These are phyloP conservation scores for Pangasius larnaudii DNA, from an alignment of 2,797 vertebrate genomes.

Conservation along the genomic window DNA sequence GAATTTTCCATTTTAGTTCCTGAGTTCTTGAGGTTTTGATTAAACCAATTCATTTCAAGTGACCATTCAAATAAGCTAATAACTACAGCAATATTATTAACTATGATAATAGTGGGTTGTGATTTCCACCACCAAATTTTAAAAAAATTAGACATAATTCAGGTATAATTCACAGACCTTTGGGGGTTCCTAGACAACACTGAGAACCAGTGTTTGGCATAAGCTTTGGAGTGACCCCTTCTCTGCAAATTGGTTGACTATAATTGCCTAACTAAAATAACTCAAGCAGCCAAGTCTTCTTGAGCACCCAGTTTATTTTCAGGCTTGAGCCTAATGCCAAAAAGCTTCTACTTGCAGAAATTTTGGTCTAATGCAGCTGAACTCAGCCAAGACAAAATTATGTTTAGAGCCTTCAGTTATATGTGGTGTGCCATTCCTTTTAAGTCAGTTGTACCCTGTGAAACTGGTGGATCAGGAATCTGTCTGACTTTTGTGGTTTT, in stretches of 20 bases:
- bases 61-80: background rate
- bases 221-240: no score
- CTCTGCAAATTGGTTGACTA: background rate
- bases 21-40: background rate
- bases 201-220: background rate
- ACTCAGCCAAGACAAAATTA: background rate
- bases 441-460: background rate
- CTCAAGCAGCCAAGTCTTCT: background rate
- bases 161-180: background rate
- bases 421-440: background rate
- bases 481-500: background rate
- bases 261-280: background rate
- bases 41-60: background rate
- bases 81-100: background rate
- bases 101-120: background rate
- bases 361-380: background rate
- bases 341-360: background rate
- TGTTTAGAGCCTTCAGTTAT: background rate
- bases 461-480: conserved; percentile 12
- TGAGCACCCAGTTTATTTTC: background rate
- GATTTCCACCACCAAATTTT: background rate
- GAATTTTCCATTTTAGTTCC: background rate
- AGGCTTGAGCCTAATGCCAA: background rate
- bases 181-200: background rate
- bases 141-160: background rate